phyloP scores from a whole-genome alignment of 2,797 vertebrate species.

The Sardinella longiceps region DNA sequence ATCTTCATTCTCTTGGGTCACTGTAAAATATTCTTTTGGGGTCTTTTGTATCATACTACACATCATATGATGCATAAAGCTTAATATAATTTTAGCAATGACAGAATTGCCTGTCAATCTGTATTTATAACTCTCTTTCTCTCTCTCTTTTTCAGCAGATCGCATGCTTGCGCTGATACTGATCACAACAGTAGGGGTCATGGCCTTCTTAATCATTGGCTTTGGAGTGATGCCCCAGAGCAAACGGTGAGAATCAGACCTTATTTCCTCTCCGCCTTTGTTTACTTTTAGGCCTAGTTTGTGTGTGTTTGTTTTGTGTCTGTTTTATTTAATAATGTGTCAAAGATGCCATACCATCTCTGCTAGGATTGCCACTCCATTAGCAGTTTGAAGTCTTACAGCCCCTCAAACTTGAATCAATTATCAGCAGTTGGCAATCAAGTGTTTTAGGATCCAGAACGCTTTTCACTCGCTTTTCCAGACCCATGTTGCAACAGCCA shows the following conservation, averaged over 20 bases:
- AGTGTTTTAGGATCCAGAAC: too few relatives aligned
- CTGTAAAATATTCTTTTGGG: too few relatives aligned
- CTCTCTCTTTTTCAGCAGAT: slow-evolving; percentile 57
- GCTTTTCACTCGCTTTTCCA: too few relatives aligned
- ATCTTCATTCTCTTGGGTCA: too few relatives aligned
- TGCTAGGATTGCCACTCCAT: too few relatives aligned
- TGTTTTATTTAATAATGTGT: neutral
- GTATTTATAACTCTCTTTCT: neutral
- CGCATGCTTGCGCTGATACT: slow-evolving; percentile 67
- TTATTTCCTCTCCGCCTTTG: neutral
- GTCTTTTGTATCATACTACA: too few relatives aligned
- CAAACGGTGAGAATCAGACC: slow-evolving; percentile 64
- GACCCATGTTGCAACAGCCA: too few relatives aligned
- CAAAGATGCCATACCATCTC: too few relatives aligned
- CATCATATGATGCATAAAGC: too few relatives aligned
- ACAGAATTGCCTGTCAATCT: neutral
- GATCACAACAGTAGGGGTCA: slow-evolving; percentile 56
- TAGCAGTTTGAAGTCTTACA: too few relatives aligned
- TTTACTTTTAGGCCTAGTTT: neutral
- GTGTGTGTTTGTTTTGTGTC: neutral
- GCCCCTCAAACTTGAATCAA: too few relatives aligned
- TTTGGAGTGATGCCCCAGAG: slow-evolving; percentile 68
- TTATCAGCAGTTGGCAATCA: too few relatives aligned
- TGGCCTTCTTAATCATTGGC: slow-evolving; percentile 65
- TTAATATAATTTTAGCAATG: neutral